A percentile compares a stretch with the other conserved stretches of the same genome.
phyloP scores from a whole-genome alignment of 1,140 invertebrate genomes.

The Archivesica marissinica region DNA sequence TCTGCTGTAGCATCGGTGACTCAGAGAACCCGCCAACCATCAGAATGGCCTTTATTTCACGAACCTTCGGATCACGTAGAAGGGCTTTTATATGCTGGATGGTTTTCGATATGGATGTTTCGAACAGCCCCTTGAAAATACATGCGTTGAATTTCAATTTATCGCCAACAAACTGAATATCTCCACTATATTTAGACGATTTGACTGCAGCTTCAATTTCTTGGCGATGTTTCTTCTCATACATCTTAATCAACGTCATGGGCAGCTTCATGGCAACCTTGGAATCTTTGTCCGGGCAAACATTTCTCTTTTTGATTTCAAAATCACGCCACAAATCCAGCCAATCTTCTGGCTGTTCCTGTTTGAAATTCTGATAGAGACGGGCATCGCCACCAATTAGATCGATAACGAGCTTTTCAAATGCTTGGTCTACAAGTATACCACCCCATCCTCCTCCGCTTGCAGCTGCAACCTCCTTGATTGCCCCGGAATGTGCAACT shows the following conservation, averaged over 20 bases:
- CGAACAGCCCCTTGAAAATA: background rate
- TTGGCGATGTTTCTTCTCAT: background rate
- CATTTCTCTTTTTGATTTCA: background rate
- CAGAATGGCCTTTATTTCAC: background rate
- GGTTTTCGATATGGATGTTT: background rate
- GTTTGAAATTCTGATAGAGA: background rate
- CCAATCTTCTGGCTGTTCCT: background rate
- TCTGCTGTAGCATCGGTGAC: slow-evolving; percentile 34
- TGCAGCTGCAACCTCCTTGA: slow-evolving; percentile 23
- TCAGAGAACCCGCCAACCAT: slow-evolving; percentile 60
- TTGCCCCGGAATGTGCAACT: background rate
- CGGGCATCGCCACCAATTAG: background rate
- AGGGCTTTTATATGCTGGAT: background rate
- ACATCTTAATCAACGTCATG: background rate
- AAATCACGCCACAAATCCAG: slow-evolving; percentile 4
- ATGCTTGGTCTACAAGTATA: slow-evolving; percentile 31
- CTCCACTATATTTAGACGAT: background rate
- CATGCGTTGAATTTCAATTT: background rate
- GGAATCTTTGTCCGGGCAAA: background rate
- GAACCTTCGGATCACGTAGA: background rate
- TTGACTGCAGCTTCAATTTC: background rate
- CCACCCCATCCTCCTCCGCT: slow-evolving; percentile 33
- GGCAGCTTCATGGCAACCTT: background rate
- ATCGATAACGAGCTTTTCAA: background rate
- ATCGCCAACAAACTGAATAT: background rate